Evolutionary conservation across 2,888 invertebrate genomes (phyloP).

Genomic region (Campopleginae sp.): DNA sequence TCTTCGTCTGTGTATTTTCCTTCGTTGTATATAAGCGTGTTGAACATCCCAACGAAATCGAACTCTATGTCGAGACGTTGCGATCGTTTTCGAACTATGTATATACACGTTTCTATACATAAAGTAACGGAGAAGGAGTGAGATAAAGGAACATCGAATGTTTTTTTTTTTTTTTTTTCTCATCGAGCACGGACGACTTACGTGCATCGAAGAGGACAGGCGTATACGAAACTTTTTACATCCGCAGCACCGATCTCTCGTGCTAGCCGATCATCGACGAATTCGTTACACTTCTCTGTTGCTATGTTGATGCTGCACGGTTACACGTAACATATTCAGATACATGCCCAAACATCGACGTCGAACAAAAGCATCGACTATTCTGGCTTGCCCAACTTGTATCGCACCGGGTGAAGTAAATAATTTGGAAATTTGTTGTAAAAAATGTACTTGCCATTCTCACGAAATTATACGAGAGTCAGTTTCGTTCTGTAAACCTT

Average conservation of each 20-base stretch:
- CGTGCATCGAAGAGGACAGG: conserved; percentile 34
- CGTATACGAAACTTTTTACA: conserved; percentile 58
- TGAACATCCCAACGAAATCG: conserved; percentile 40
- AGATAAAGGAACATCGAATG: conserved; percentile 52
- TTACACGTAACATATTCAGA: conserved; percentile 37
- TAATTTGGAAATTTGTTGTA: conserved; percentile 47
- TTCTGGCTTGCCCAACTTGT: not conserved
- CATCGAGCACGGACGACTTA: conserved; percentile 37
- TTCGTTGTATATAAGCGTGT: conserved; percentile 3
- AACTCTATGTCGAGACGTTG: conserved; percentile 42
- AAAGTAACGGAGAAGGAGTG: conserved; percentile 17
- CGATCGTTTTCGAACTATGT: conserved; percentile 31
- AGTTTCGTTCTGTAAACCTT: not conserved
- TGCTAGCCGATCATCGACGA: conserved; percentile 61
- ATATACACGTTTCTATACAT: not conserved
- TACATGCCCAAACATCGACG: not conserved
- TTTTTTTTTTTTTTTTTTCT: conserved; percentile 33
- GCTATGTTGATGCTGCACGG: conserved; percentile 37
- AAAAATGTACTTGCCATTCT: conserved; percentile 54
- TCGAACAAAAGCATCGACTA: not conserved
- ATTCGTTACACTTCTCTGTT: conserved; percentile 38
- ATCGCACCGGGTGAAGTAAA: not conserved
- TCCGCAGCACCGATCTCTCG: conserved; percentile 45
- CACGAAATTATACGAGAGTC: conserved; percentile 43
- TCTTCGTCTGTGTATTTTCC: not conserved